A percentile compares a stretch with the other conserved stretches of the same genome.
These are phyloP conservation scores for Zonitis immaculata DNA, from an alignment of 2,888 invertebrate genomes.

Conservation along the genomic window DNA sequence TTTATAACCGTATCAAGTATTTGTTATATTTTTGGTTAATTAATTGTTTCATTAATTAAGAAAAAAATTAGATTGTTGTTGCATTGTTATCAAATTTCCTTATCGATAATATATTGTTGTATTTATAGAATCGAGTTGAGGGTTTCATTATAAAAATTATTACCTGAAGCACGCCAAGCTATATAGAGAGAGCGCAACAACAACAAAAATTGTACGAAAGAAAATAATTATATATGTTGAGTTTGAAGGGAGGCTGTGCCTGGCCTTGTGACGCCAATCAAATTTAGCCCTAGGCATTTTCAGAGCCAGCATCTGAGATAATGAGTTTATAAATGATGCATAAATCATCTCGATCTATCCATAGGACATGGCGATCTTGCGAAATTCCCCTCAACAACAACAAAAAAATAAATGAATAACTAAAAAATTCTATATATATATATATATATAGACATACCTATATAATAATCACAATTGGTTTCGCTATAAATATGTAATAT, in stretches of 20 bases:
- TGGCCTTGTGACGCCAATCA: slow-evolving; percentile 50
- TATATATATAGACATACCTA: no score
- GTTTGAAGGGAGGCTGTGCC: slow-evolving; percentile 39
- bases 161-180: slow-evolving; percentile 31
- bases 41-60: no score
- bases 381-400: no score
- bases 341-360: slow-evolving; percentile 47
- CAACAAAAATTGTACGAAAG: slow-evolving; percentile 28
- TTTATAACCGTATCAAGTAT: no score
- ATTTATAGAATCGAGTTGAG: slow-evolving; percentile 13
- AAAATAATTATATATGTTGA: slow-evolving; percentile 44
- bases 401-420: no score
- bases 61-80: no score
- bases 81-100: slow-evolving; percentile 27
- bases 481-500: slow-evolving; percentile 29
- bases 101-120: slow-evolving; percentile 17
- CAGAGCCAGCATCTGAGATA: slow-evolving; percentile 43
- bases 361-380: slow-evolving; percentile 32
- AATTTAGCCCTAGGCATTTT: slow-evolving; percentile 44
- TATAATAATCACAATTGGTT: slow-evolving; percentile 40
- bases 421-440: no score
- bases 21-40: not conserved
- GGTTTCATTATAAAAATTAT: slow-evolving; percentile 38
- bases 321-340: slow-evolving; percentile 53
- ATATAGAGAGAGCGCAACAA: slow-evolving; percentile 28